Evolutionary conservation across 2,888 invertebrate genomes (phyloP), one percentile per base, ranked within the genome.

Genomic region (Mimachlamys varia): DNA sequence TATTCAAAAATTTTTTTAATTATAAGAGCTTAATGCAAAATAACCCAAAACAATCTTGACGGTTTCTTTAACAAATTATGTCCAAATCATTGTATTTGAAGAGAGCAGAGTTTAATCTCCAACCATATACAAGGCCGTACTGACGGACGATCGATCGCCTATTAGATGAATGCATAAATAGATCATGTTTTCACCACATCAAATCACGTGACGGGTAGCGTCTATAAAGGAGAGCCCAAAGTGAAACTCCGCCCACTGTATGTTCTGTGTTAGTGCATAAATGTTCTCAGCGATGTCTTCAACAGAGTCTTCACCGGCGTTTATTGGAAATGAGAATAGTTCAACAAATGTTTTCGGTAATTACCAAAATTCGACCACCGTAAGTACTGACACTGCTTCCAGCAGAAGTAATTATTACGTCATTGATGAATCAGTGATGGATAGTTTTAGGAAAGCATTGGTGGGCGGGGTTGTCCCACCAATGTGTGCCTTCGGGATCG

Each of bases 351-450:
- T 33, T 76, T 76, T 76, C 7, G 33, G 17, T 27, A 15, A 33
- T 33, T 13, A 76, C 15, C 13, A 76, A 5, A 76, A 12, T 12
- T 27, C 12, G 76, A 15, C 76, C 2, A 33, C 76, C 76, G 33
- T 33, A 0, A 12, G 10, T 33, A 33, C 33, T 12, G 76, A 27
- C 0, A 27, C 27, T 4, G 76, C 13, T 4, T 33, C 33, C 76
- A 58, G 58, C 58, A 58, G 58, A 22, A n/a, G 58, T 58, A 33
- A 76, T 76, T 76, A 76, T 76, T 76, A 76, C 76, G 76, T 76
- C 33, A 33, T 76, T 10, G 76, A 33, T 15, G 1, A 27, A 12
- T 27, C 33, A 27, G 4, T 76, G 27, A 76, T 76, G 76, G 76
- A 76, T 15, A 76, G 27, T 76, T 76, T 76, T 27, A 27, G 7